Evolutionary conservation across 2,797 vertebrate genomes (phyloP).

Genomic region (Pipistrellus kuhlii): DNA sequence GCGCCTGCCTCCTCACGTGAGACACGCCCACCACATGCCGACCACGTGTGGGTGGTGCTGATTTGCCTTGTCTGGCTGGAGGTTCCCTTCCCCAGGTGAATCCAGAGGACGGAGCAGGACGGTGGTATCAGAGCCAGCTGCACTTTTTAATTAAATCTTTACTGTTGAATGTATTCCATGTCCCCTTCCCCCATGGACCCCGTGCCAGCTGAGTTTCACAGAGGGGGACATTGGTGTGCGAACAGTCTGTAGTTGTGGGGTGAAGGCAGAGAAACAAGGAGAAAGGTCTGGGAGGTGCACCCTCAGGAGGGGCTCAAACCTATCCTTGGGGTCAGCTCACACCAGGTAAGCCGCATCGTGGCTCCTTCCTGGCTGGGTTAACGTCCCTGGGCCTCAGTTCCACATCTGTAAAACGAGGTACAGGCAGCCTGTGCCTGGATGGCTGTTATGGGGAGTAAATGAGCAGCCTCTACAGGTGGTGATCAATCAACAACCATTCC

Average conservation of each 20-base stretch:
- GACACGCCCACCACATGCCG: no score
- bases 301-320: neutral
- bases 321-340: neutral
- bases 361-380: neutral
- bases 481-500: neutral
- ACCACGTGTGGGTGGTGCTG: no score
- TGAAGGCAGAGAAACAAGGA: neutral
- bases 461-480: neutral
- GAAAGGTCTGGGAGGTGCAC: neutral
- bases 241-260: neutral
- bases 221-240: neutral
- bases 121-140: neutral
- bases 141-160: no score
- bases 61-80: neutral
- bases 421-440: neutral
- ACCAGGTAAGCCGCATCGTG: neutral
- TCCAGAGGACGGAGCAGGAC: neutral
- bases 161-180: no score
- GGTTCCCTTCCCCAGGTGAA: neutral
- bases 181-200: no score
- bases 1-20: no score
- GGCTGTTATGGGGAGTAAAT: neutral
- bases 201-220: no score
- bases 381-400: neutral
- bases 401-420: neutral